These are phyloP conservation scores for Pandemis corylana DNA, from an alignment of 2,888 invertebrate species.

Conservation along the genomic window DNA sequence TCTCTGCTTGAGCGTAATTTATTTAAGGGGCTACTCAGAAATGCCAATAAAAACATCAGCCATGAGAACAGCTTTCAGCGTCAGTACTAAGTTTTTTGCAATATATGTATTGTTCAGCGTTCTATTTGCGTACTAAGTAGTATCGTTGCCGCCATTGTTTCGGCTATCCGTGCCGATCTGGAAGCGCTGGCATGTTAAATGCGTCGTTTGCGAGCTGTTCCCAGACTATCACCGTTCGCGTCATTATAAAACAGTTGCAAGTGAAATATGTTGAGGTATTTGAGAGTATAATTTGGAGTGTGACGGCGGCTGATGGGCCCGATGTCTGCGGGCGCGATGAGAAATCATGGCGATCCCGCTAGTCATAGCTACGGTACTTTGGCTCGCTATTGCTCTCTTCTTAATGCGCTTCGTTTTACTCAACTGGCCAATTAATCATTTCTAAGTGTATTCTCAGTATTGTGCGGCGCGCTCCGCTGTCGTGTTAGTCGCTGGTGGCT, in stretches of 20 bases:
- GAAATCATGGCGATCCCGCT: conserved; percentile 79
- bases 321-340: conserved; percentile 59
- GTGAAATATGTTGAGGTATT: conserved; percentile 74
- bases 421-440: conserved; percentile 78
- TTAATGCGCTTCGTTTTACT: conserved; percentile 77
- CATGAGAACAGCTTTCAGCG: conserved; percentile 61
- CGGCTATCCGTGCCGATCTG: conserved; percentile 77
- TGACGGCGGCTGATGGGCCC: conserved; percentile 51
- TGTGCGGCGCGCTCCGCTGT: conserved; percentile 43
- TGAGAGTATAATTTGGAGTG: conserved; percentile 78
- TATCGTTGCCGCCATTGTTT: conserved; percentile 74
- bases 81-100: conserved; percentile 57
- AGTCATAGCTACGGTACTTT: conserved; percentile 80
- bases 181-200: conserved; percentile 66
- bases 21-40: conserved; percentile 66
- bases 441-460: conserved; percentile 54
- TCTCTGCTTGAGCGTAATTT: conserved; percentile 55
- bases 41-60: conserved; percentile 57
- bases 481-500: conserved; percentile 6
- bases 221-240: conserved; percentile 76
- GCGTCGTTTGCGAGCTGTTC: conserved; percentile 72
- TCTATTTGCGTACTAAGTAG: conserved; percentile 69
- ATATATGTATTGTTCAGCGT: conserved; percentile 59
- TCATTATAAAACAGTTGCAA: conserved; percentile 79
- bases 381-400: conserved; percentile 70